Conservation (phyloP, 2,113 vertebrate species). For the Entomyzon cyanotis region DNA sequence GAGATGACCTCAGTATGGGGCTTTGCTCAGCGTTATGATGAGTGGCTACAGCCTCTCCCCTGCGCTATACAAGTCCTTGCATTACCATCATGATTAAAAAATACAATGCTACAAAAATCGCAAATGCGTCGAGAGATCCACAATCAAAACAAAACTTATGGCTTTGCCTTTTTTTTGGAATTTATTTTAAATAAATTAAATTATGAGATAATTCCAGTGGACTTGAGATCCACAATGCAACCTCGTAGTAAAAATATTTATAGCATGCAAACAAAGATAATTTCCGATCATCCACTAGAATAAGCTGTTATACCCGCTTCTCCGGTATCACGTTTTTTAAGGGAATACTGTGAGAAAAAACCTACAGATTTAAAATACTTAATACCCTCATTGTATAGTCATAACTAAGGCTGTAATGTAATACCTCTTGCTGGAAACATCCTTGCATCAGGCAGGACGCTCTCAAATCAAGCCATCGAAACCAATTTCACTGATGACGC, state of each 20-base stretch:
- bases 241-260: not conserved
- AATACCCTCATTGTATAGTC: not conserved
- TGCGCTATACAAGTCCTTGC: rapidly evolving
- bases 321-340: not conserved
- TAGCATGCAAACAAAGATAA: not conserved
- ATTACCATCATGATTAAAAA: not conserved
- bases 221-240: not conserved
- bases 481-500: constrained; percentile 59
- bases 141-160: not conserved
- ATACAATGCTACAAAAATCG: not conserved
- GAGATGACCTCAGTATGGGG: not conserved
- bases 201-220: not conserved
- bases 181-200: not conserved
- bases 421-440: not conserved
- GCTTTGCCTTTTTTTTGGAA: not conserved
- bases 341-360: not conserved
- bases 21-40: rapidly evolving
- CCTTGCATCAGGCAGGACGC: not conserved
- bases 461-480: not conserved
- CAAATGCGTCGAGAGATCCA: not conserved
- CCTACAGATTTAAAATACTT: not conserved
- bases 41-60: not conserved
- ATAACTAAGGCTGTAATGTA: not conserved
- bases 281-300: not conserved
- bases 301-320: not conserved